Evolutionary conservation across 2,888 invertebrate genomes (phyloP), one percentile per base, ranked within the genome.

Genomic region (Incurvaria masculella): DNA sequence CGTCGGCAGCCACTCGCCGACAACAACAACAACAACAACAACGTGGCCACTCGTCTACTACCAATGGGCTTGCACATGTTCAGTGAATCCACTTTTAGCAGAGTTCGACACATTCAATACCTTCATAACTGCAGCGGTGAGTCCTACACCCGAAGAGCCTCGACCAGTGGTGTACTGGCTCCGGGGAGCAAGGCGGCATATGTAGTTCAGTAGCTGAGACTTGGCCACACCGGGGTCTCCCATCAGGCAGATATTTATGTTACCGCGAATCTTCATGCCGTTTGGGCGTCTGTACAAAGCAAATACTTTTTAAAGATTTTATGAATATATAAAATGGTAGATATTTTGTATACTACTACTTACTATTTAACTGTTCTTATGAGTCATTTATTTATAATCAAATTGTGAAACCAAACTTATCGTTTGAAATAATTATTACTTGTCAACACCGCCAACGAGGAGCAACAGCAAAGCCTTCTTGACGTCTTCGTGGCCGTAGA

Each of bases 151-250:
- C 0, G 96, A 96, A 2, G 96, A 96, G 49, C 98, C 98, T 21
- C 97, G 81, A 1, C 97, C 97, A 0, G 97, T 97, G 6, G 97
- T 97, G 69, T 97, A 96, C 73, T 97, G 97, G 61, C 88, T 92
- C 64, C 98, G 86, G 2, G 94, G 86, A 2, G 97, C 94, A 49
- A 99, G 79, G 33, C 99, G 86, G 65, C 94, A 92, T 51, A 99
- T 96, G 74, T 96, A 99, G 49, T 89, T 87, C 44, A 99, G 81
- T 50, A 99, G 79, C 74, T 99, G 99, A 0, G 97, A 97, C 79
- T 99, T 99, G 48, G 99, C 99, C 49, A 99, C 99, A 60, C 99
- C 99, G 20, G 99, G 99, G 81, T 99, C 99, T 40, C 99, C 99
- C 98, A 99, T 99, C 60, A 99, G 76, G 62, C 98, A 97, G 55